Evolutionary conservation across 2,888 invertebrate genomes (phyloP).

Genomic region (Nomada ferruginata): DNA sequence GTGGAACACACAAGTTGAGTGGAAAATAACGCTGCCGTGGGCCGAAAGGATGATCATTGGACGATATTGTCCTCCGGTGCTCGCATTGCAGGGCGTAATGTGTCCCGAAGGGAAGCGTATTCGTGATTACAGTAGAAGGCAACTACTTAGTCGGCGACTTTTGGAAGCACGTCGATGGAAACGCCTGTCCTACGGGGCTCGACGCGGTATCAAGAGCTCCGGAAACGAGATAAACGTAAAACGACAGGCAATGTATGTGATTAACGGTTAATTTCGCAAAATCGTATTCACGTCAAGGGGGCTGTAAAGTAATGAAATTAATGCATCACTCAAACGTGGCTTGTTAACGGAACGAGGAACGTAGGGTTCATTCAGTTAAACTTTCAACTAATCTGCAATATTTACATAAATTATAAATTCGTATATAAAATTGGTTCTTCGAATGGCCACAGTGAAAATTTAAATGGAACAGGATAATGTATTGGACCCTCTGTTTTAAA

Average conservation of each 20-base stretch:
- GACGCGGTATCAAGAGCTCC: conserved; percentile 29
- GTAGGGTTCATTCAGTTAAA: not conserved
- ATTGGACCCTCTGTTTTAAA: too few relatives aligned
- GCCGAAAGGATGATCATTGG: conserved; percentile 39
- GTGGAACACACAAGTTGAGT: conserved; percentile 31
- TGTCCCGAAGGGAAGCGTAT: conserved; percentile 47
- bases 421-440: too few relatives aligned
- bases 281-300: conserved; percentile 10
- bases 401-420: too few relatives aligned
- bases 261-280: conserved; percentile 47
- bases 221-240: conserved; percentile 33
- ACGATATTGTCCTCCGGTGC: conserved; percentile 55
- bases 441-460: too few relatives aligned
- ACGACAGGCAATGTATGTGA: conserved; percentile 35
- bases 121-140: conserved; percentile 63
- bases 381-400: too few relatives aligned
- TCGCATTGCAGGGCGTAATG: conserved; percentile 40
- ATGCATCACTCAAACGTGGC: not conserved
- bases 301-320: conserved; percentile 47
- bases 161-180: conserved; percentile 47
- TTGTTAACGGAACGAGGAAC: not conserved
- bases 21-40: conserved; percentile 25
- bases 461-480: too few relatives aligned
- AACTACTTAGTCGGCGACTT: conserved; percentile 61
- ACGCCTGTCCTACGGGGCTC: conserved; percentile 29